These are phyloP conservation scores for Cerastis rubricosa DNA, from an alignment of 2,888 invertebrate genomes.

Conservation along the genomic window DNA sequence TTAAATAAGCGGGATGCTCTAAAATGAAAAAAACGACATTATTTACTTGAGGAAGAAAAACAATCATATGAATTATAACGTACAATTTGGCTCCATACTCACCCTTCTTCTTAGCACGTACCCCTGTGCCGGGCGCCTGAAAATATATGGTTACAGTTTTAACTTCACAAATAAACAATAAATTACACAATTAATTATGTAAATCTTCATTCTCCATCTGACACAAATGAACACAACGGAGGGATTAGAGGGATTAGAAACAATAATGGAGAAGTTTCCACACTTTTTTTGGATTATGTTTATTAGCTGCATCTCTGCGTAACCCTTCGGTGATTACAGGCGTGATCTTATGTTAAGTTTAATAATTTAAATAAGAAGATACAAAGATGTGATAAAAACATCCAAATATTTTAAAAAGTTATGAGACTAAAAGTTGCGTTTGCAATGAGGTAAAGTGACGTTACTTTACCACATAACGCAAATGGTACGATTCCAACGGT, in stretches of 20 bases:
- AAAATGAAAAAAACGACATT: slow-evolving; percentile 63
- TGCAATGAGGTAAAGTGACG: too few relatives aligned
- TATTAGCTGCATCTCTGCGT: not conserved
- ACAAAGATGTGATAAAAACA: not conserved
- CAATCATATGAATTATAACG: too few relatives aligned
- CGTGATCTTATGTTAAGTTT: not conserved
- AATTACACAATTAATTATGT: slow-evolving; percentile 27
- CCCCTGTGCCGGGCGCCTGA: slow-evolving; percentile 69
- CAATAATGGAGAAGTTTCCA: slow-evolving; percentile 10
- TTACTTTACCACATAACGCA: too few relatives aligned
- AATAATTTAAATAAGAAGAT: not conserved
- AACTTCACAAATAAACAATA: not conserved
- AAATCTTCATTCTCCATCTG: slow-evolving; percentile 84
- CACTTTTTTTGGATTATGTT: not conserved
- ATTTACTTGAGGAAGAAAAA: not conserved
- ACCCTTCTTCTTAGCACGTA: not conserved
- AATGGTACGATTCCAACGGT: too few relatives aligned
- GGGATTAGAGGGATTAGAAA: slow-evolving; percentile 1
- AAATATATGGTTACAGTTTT: slow-evolving; percentile 51
- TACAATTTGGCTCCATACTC: slow-evolving; percentile 8
- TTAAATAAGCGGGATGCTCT: slow-evolving; percentile 79
- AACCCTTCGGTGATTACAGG: not conserved
- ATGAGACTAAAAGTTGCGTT: not conserved
- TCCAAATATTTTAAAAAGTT: not conserved
- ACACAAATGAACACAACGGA: slow-evolving; percentile 83